These are phyloP conservation scores for Hyperoplus immaculatus DNA, from an alignment of 2,797 vertebrate genomes.

Conservation along the genomic window DNA sequence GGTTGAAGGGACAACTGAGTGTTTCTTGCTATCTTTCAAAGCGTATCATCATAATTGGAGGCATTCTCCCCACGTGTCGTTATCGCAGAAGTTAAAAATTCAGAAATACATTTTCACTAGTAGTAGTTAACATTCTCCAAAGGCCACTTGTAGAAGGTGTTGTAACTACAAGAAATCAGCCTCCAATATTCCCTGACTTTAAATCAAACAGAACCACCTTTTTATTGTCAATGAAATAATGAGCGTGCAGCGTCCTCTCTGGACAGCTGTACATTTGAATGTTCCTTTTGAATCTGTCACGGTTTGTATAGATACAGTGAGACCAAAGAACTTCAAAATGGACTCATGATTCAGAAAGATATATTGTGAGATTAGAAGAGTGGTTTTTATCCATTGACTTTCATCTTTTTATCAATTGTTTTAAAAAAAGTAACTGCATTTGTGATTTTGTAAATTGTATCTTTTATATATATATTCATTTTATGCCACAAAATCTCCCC, in stretches of 20 bases:
- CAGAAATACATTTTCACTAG: no score
- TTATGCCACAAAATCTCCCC: neutral
- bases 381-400: neutral
- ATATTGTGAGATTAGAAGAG: neutral
- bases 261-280: neutral
- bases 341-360: neutral
- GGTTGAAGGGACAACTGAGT: neutral
- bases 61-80: neutral
- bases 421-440: slow-evolving; percentile 1
- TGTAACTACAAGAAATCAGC: neutral
- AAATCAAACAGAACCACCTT: no score
- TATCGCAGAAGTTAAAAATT: neutral
- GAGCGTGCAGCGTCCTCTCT: neutral
- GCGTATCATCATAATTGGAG: no score
- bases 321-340: slow-evolving; percentile 26
- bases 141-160: neutral
- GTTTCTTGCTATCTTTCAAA: no score
- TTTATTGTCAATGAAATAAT: neutral
- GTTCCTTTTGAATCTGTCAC: neutral
- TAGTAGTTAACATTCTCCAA: no score
- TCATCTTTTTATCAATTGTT: neutral
- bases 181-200: no score
- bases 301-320: neutral
- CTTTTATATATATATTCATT: slow-evolving; percentile 25
- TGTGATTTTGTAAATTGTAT: slow-evolving; percentile 26